A percentile compares a stretch with the other conserved stretches of the same genome.
Evolutionary conservation across 1,140 invertebrate species (phyloP).

Genomic region (Diorhabda carinulata): DNA sequence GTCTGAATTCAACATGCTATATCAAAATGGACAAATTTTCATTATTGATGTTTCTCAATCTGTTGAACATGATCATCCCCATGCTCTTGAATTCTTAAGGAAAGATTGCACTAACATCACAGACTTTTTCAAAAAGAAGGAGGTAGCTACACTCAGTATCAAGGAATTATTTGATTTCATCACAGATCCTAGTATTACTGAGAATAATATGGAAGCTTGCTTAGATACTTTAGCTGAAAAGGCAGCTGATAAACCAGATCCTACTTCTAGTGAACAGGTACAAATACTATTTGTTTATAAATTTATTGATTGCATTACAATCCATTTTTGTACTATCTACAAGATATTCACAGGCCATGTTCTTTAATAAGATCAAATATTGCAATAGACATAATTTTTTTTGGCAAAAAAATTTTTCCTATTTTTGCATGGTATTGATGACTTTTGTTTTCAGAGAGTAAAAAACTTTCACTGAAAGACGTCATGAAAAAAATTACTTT

Average conservation of each 20-base stretch:
- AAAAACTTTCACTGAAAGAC: too few species aligned
- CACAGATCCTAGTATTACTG: slow-evolving; percentile 81
- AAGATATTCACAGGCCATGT: too few species aligned
- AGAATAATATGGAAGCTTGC: slow-evolving; percentile 77
- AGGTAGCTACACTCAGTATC: slow-evolving; percentile 83
- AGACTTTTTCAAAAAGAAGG: slow-evolving; percentile 88
- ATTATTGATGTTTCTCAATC: slow-evolving; percentile 98
- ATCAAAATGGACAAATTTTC: slow-evolving; percentile 76
- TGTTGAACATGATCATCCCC: slow-evolving; percentile 96
- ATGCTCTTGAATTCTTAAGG: slow-evolving; percentile 89
- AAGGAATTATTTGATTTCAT: slow-evolving; percentile 95
- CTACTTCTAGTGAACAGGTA: slow-evolving; percentile 65
- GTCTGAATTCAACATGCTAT: slow-evolving; percentile 93
- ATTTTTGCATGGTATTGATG: too few species aligned
- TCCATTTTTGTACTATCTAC: too few species aligned
- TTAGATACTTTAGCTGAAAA: slow-evolving; percentile 68
- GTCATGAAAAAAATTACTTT: too few species aligned
- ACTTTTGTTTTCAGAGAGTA: too few species aligned
- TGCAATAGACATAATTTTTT: too few species aligned
- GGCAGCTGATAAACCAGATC: slow-evolving; percentile 57
- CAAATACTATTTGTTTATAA: slow-evolving; percentile 4
- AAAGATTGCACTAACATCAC: slow-evolving; percentile 93
- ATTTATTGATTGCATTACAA: slow-evolving; percentile 4
- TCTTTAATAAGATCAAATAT: too few species aligned
- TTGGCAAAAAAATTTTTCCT: too few species aligned